A percentile compares a stretch with the other conserved stretches of the same genome.
Conservation (phyloP, 2,888 invertebrate genomes). For the Drosophila emarginata region DNA sequence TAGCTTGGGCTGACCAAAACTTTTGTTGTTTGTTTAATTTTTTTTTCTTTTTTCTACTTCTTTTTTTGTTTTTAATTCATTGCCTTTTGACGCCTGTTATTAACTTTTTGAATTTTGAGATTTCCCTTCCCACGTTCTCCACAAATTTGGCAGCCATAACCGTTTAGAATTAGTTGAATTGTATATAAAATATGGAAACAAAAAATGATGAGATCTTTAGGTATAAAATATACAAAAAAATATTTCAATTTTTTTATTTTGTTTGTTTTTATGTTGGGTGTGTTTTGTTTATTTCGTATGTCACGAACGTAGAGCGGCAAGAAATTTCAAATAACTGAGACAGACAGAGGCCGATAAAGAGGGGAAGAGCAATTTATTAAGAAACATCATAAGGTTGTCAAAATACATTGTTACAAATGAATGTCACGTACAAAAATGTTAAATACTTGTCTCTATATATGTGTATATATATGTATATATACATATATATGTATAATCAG, state of each 20-base stretch:
- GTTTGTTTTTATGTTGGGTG: background rate
- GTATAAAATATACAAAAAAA: background rate
- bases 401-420: constrained; percentile 9
- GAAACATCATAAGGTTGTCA: constrained; percentile 16
- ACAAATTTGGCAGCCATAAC: constrained; percentile 15
- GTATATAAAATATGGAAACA: background rate
- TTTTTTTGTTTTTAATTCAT: background rate
- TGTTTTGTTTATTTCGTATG: constrained; percentile 16
- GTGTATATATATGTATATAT: background rate
- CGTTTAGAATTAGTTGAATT: constrained; percentile 14
- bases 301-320: constrained; percentile 7
- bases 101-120: background rate
- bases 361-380: constrained; percentile 1
- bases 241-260: background rate
- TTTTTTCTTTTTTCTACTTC: background rate
- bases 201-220: constrained; percentile 7
- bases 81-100: constrained; percentile 10
- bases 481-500: background rate
- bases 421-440: constrained; percentile 14
- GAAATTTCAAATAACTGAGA: constrained; percentile 8
- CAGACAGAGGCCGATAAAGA: constrained; percentile 2
- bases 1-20: constrained; percentile 6
- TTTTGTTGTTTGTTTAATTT: constrained; percentile 7
- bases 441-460: background rate
- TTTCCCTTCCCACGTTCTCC: constrained; percentile 8